These are phyloP conservation scores for Drosophila takahashii DNA, from an alignment of 1,140 invertebrate genomes.

Conservation along the genomic window DNA sequence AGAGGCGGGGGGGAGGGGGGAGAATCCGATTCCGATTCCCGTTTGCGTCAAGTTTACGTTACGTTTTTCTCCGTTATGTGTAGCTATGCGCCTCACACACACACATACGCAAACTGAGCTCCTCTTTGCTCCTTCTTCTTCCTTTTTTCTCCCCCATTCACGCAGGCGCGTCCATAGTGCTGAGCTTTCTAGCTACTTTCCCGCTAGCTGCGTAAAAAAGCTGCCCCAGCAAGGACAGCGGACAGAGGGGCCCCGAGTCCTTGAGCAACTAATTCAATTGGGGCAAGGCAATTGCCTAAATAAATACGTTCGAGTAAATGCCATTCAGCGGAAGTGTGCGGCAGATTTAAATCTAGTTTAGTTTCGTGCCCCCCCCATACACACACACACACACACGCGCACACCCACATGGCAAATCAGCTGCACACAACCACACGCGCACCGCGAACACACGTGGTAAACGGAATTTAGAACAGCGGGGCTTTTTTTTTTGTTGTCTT, in stretches of 20 bases:
- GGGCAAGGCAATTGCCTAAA: slow-evolving; percentile 4
- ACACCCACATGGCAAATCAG: slow-evolving; percentile 34
- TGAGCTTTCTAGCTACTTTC: slow-evolving; percentile 2
- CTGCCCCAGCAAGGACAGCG: slow-evolving; percentile 44
- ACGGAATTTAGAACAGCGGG: slow-evolving; percentile 57
- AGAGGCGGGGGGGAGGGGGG: not conserved
- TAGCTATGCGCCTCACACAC: slow-evolving; percentile 35
- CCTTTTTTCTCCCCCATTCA: slow-evolving; percentile 21
- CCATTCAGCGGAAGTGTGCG: slow-evolving; percentile 57
- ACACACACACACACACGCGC: slow-evolving; percentile 12
- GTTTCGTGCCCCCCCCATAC: slow-evolving; percentile 11
- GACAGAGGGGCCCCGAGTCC: slow-evolving; percentile 22
- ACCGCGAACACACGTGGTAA: slow-evolving; percentile 70
- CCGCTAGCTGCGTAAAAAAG: slow-evolving; percentile 12
- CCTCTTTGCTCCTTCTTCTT: slow-evolving; percentile 17
- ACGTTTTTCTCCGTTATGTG: slow-evolving; percentile 37
- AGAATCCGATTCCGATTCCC: slow-evolving; percentile 22
- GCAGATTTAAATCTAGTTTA: slow-evolving; percentile 53
- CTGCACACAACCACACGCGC: slow-evolving; percentile 40
- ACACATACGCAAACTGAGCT: slow-evolving; percentile 19
- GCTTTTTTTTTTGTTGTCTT: slow-evolving; percentile 36
- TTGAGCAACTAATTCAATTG: slow-evolving; percentile 49
- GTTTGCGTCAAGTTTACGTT: slow-evolving; percentile 44
- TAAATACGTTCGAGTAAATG: slow-evolving; percentile 17
- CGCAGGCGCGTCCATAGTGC: slow-evolving; percentile 56